Conservation (phyloP, 2,888 invertebrate species). For the Tetranychus piercei region DNA sequence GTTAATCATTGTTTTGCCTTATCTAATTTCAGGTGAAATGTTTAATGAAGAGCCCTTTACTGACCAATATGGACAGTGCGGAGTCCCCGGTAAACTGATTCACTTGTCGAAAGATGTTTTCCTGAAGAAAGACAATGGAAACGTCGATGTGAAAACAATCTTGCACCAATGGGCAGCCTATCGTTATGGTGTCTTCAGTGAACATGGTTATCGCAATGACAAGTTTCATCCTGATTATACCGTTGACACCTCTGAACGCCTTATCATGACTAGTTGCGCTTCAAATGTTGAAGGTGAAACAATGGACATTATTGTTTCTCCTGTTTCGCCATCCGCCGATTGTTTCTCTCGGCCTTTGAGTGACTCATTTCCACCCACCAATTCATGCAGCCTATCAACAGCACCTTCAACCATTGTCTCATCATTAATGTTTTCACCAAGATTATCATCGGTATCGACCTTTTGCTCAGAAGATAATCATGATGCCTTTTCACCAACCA, state of each 20-base stretch:
- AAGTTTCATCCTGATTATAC: constrained; percentile 38
- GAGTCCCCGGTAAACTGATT: constrained; percentile 20
- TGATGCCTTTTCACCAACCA: constrained; percentile 31
- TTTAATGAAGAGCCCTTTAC: constrained; percentile 22
- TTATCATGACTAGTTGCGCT: constrained; percentile 19
- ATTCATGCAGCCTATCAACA: background rate
- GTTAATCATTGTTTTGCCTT: too few species aligned
- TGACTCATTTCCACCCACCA: background rate
- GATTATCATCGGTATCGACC: background rate
- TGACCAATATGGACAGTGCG: constrained; percentile 24
- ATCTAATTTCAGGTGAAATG: background rate
- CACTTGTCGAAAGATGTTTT: background rate
- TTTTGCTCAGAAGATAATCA: constrained; percentile 27
- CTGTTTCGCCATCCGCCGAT: background rate
- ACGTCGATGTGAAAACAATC: constrained; percentile 22
- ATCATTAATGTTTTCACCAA: constrained; percentile 18
- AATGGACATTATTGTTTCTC: background rate
- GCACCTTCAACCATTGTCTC: constrained; percentile 7
- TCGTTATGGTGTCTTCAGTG: constrained; percentile 49
- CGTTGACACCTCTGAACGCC: constrained; percentile 14
- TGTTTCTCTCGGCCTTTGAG: constrained; percentile 13
- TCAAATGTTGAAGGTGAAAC: constrained; percentile 7
- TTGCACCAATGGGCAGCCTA: constrained; percentile 47
- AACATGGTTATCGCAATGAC: constrained; percentile 43
- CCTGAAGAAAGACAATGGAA: background rate